These are phyloP conservation scores for Formicarius rufipectus DNA, from an alignment of 2,113 vertebrate species.

Conservation along the genomic window DNA sequence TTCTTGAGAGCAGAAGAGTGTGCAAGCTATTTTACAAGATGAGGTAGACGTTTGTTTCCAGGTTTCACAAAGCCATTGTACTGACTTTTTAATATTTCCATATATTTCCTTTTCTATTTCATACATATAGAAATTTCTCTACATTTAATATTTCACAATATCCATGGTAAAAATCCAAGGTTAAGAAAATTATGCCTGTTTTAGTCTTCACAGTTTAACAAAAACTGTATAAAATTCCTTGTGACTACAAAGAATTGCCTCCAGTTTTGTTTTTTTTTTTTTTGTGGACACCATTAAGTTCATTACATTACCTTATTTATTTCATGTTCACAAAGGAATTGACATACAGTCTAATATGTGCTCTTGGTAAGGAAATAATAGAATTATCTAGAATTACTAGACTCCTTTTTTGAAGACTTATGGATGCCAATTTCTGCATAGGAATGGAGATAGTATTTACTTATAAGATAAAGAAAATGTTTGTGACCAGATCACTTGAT, in stretches of 20 bases:
- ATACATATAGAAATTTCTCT: not conserved
- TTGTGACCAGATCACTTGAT: not conserved
- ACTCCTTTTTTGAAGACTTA: conserved; percentile 4
- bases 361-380: not conserved
- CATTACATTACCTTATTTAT: not conserved
- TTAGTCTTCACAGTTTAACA: not conserved
- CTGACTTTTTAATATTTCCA: not conserved
- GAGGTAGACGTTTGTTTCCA: not conserved
- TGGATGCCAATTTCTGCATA: not conserved
- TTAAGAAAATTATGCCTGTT: not conserved
- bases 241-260: not conserved
- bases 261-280: not conserved
- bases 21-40: not conserved
- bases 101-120: not conserved
- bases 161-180: not conserved
- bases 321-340: conserved; percentile 6
- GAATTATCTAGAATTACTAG: not conserved
- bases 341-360: not conserved
- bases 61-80: not conserved
- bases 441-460: not conserved
- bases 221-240: not conserved
- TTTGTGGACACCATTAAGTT: not conserved
- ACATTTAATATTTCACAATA: not conserved
- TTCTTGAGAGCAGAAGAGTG: not conserved
- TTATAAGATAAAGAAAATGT: not conserved